Conservation (phyloP, 2,113 vertebrate species). For the Pyrgilauda ruficollis region DNA sequence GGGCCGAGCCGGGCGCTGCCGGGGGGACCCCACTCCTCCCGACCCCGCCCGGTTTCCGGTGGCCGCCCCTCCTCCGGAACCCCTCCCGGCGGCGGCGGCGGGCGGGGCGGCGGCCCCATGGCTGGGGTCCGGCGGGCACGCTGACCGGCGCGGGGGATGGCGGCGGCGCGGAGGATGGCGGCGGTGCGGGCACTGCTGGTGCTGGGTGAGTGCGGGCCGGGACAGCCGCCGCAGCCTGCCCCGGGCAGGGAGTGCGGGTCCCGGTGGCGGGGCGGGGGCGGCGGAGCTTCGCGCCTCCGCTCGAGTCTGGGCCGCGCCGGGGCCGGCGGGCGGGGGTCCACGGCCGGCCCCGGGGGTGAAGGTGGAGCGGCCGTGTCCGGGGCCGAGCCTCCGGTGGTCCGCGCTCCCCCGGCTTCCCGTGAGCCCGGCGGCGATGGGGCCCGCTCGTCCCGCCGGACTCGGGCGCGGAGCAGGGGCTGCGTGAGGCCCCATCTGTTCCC, state of each 20-base stretch:
- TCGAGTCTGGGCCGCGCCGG: neutral
- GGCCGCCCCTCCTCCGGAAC: conserved; percentile 29
- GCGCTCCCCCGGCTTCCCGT: neutral
- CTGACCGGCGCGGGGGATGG: conserved; percentile 23
- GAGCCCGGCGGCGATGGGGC: neutral
- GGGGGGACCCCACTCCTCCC: neutral
- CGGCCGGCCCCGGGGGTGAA: neutral
- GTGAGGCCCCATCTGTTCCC: neutral
- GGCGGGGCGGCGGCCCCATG: conserved; percentile 13
- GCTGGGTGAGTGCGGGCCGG: conserved; percentile 31
- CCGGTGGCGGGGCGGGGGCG: neutral
- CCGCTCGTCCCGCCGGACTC: no score
- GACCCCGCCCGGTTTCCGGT: conserved; percentile 17
- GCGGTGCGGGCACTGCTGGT: conserved; percentile 28
- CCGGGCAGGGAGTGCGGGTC: neutral
- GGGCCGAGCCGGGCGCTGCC: neutral
- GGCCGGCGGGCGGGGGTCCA: neutral
- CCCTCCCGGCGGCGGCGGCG: neutral
- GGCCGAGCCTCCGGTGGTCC: neutral
- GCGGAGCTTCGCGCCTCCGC: neutral
- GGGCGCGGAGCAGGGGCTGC: neutral
- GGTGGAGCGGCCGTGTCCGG: neutral
- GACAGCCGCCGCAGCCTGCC: neutral
- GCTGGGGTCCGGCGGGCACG: neutral
- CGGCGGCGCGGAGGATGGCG: conserved; percentile 37